Evolutionary conservation across 2,888 invertebrate species (phyloP), one percentile per base, ranked within the genome.

Genomic region (Linyphia triangularis): DNA sequence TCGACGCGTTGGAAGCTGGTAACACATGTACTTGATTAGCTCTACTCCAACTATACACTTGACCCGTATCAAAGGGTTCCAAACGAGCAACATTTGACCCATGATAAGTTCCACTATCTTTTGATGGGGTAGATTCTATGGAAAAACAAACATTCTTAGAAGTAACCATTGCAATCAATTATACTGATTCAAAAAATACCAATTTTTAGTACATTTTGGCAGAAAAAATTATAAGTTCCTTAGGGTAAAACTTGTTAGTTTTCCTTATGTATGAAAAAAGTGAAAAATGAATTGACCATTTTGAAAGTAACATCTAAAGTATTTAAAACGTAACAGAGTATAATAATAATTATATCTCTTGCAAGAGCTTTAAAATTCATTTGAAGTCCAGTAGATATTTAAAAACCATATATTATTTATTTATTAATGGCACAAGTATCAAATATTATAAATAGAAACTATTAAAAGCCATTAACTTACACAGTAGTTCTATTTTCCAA

Each of bases 1-100:
- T 77, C 30, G 75, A 70, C 13, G 77, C 24, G 81, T 65, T 86
- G 40, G 90, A 82, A 69, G 93, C 93, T 6, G 94, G 94, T 90
- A 97, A 94, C 28, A 98, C 97, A 92, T 98, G 97, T 37, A 98
- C 96, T 93, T 98, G 98, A 92, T 95, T 95, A 85, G 97, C 97
- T 93, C 97, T 97, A 90, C 97, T 97, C 90, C 96, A 95, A 93
- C 98, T 98, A 93, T 97, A 98, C 24, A 98, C 96, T 93, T 98
- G 98, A 0, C 98, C 97, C 0, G 96, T 95, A 92, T 96, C 96
- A 93, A 98, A 98, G 0, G 97, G 97, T 92, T 97, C 96, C 79
- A 97, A 93, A 89, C 96, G 95, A 0, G 97, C 90, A 16, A 82
- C 85, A 40, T 72, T 82, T n/a, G 81, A 51, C 30, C 28, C 22